phyloP scores from a whole-genome alignment of 2,888 invertebrate species.

The Dasypolia templi region DNA sequence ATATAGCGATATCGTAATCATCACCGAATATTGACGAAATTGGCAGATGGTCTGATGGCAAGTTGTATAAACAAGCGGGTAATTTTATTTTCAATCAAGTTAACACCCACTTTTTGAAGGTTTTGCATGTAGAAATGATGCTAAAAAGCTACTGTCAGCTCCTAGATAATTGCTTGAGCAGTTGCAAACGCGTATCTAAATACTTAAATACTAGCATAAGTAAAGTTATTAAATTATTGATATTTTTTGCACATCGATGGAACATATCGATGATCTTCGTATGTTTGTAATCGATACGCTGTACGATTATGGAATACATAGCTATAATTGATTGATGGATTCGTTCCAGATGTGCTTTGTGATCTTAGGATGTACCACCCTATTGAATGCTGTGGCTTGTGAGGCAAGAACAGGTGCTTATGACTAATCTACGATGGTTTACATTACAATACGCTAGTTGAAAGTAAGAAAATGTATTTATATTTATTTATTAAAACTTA shows the following conservation, averaged over 20 bases:
- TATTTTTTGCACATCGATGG: slow-evolving; percentile 56
- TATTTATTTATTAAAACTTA: too few relatives aligned
- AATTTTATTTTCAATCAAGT: slow-evolving; percentile 29
- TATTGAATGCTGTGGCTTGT: not conserved
- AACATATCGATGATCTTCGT: slow-evolving; percentile 50
- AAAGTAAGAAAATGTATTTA: not conserved
- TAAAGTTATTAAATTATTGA: slow-evolving; percentile 58
- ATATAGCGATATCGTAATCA: slow-evolving; percentile 5
- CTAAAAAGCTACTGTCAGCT: slow-evolving; percentile 63
- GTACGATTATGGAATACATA: slow-evolving; percentile 18
- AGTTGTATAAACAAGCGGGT: not conserved
- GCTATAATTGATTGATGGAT: slow-evolving; percentile 42
- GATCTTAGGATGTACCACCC: slow-evolving; percentile 18
- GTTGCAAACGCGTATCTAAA: slow-evolving; percentile 63
- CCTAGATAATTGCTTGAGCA: slow-evolving; percentile 55
- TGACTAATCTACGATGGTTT: too few relatives aligned
- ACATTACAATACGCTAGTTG: too few relatives aligned
- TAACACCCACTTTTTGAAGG: slow-evolving; percentile 24
- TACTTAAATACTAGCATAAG: slow-evolving; percentile 53
- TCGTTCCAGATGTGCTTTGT: slow-evolving; percentile 47
- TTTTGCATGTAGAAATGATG: slow-evolving; percentile 56
- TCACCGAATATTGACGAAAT: slow-evolving; percentile 19
- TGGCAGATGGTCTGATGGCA: not conserved
- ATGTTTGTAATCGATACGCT: slow-evolving; percentile 48
- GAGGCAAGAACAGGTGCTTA: not conserved